Conservation (phyloP, 1,140 invertebrate species). For the Neotoxoptera formosana region DNA sequence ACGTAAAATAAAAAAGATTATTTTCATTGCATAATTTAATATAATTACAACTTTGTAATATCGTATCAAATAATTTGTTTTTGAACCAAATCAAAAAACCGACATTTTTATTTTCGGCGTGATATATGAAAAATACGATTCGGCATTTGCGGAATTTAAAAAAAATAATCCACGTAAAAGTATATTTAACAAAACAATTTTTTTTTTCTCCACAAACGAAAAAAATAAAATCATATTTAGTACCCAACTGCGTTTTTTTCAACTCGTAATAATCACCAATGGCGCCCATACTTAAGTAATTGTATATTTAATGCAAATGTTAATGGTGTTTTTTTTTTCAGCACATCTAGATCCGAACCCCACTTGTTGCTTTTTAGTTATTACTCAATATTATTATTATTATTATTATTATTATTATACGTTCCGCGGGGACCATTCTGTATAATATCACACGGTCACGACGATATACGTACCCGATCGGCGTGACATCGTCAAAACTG, state of each 20-base stretch:
- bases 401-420: neutral
- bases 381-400: neutral
- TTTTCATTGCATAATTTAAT: neutral
- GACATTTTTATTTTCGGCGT: neutral
- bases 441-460: neutral
- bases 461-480: neutral
- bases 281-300: neutral
- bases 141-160: neutral
- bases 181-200: neutral
- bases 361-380: neutral
- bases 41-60: neutral
- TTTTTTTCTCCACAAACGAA: too few species aligned
- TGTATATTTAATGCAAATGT: neutral
- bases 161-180: neutral
- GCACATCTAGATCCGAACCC: neutral
- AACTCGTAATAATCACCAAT: neutral
- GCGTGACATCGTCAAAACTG: neutral
- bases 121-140: neutral
- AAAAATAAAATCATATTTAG: neutral
- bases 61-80: neutral
- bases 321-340: neutral
- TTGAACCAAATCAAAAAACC: neutral
- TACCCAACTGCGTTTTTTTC: neutral
- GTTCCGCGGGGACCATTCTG: neutral
- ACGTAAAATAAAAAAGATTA: neutral